Evolutionary conservation across 1,140 invertebrate genomes (phyloP).

Genomic region (Philotrypesis tridentata): DNA sequence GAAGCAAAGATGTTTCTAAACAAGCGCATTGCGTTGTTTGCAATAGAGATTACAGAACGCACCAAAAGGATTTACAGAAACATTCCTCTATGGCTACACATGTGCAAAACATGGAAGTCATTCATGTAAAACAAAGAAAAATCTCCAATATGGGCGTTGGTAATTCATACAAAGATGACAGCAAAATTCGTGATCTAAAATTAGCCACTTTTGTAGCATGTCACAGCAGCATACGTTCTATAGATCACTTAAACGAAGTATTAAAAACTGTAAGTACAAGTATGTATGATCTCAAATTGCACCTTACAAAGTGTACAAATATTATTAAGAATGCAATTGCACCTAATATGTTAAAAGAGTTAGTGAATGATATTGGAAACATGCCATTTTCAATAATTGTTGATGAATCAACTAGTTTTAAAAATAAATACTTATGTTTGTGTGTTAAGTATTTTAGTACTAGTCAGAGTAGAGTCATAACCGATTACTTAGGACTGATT

Average conservation of each 20-base stretch:
- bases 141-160: too few relatives aligned
- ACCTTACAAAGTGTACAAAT: constrained; percentile 64
- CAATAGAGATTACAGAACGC: too few relatives aligned
- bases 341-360: constrained; percentile 57
- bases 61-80: too few relatives aligned
- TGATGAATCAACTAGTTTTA: constrained; percentile 54
- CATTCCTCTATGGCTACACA: too few relatives aligned
- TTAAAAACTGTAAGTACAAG: constrained; percentile 30
- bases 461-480: constrained; percentile 52
- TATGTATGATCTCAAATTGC: constrained; percentile 55
- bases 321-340: constrained; percentile 63
- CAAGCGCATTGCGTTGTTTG: too few relatives aligned
- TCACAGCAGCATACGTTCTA: background rate
- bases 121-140: too few relatives aligned
- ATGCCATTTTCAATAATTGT: constrained; percentile 61
- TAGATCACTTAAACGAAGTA: background rate
- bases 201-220: background rate
- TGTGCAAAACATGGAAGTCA: too few relatives aligned
- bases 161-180: too few relatives aligned
- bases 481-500: constrained; percentile 56
- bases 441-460: constrained; percentile 62
- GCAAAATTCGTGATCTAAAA: constrained; percentile 5
- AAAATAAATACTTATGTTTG: constrained; percentile 59
- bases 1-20: too few relatives aligned
- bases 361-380: constrained; percentile 59